Evolutionary conservation across 2,888 invertebrate genomes (phyloP).

Genomic region (Coelopa pilipes): DNA sequence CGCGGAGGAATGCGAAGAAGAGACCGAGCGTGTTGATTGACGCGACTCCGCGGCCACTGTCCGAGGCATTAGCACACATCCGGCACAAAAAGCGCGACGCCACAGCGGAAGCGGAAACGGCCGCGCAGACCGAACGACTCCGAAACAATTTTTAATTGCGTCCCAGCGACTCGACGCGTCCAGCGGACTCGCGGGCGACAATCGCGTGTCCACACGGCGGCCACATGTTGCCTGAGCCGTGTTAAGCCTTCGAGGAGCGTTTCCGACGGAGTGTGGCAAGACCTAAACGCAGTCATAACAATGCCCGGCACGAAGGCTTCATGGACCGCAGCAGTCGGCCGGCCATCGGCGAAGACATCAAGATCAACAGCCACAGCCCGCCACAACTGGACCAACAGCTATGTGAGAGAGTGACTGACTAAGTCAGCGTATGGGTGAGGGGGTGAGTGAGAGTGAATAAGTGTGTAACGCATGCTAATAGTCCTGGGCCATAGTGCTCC

Average conservation of each 20-base stretch:
- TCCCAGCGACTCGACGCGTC: not conserved
- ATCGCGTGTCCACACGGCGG: not conserved
- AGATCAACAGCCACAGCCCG: not conserved
- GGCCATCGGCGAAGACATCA: not conserved
- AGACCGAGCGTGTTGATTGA: no score
- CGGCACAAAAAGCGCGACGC: slow-evolving; percentile 10
- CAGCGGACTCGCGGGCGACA: not conserved
- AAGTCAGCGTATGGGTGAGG: no score
- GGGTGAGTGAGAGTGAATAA: no score
- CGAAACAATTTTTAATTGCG: slow-evolving; percentile 1
- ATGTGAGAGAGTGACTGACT: no score
- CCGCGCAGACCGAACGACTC: no score
- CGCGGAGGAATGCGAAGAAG: no score
- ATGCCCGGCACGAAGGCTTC: slow-evolving; percentile 16
- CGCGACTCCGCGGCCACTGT: no score
- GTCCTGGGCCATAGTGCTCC: no score
- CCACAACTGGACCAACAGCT: not conserved
- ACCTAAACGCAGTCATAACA: slow-evolving; percentile 8
- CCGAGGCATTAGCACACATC: slow-evolving; percentile 2
- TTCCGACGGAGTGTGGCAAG: slow-evolving; percentile 2
- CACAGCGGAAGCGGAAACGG: not conserved
- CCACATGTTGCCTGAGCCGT: not conserved
- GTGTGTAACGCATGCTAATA: no score
- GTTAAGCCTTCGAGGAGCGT: slow-evolving; percentile 5
- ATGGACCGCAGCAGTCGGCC: slow-evolving; percentile 16